A percentile compares a stretch with the other conserved stretches of the same genome.
Conservation (phyloP, 2,797 vertebrate genomes). For the Otolemur crassicaudatus region DNA sequence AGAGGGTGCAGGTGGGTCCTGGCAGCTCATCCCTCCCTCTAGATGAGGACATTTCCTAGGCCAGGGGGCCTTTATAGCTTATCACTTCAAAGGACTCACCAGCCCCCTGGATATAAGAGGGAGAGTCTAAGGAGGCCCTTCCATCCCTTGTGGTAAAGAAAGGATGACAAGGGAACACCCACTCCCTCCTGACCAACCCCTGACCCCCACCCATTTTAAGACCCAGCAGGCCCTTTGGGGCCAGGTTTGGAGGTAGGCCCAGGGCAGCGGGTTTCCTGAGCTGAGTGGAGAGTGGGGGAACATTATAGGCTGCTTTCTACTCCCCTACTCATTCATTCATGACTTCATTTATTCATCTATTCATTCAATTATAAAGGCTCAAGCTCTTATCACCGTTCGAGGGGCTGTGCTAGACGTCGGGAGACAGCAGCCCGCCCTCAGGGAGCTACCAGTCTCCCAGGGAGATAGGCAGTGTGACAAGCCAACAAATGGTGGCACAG, state of each 20-base stretch:
- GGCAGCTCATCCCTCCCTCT: not conserved
- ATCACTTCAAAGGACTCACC: not conserved
- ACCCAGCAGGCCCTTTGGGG: not conserved
- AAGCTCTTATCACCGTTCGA: accelerated
- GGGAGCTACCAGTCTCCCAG: not conserved
- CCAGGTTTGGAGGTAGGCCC: not conserved
- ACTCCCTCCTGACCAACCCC: too few species aligned
- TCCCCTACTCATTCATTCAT: not conserved
- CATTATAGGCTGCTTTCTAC: not conserved
- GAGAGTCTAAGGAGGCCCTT: not conserved
- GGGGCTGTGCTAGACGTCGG: not conserved
- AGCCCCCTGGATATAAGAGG: not conserved
- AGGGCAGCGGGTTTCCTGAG: not conserved
- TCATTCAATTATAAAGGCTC: not conserved
- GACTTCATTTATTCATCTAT: not conserved
- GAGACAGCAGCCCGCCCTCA: not conserved
- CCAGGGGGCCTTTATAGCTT: not conserved
- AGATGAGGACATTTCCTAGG: not conserved
- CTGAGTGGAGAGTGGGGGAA: not conserved
- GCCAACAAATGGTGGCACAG: not conserved
- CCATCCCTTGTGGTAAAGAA: not conserved
- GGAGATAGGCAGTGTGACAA: too few species aligned
- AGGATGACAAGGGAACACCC: not conserved
- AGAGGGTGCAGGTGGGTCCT: not conserved
- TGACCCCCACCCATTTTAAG: not conserved